Base-by-base conservation (phyloP, 2,797 vertebrate genomes). In the Acanthis flammea region DNA sequence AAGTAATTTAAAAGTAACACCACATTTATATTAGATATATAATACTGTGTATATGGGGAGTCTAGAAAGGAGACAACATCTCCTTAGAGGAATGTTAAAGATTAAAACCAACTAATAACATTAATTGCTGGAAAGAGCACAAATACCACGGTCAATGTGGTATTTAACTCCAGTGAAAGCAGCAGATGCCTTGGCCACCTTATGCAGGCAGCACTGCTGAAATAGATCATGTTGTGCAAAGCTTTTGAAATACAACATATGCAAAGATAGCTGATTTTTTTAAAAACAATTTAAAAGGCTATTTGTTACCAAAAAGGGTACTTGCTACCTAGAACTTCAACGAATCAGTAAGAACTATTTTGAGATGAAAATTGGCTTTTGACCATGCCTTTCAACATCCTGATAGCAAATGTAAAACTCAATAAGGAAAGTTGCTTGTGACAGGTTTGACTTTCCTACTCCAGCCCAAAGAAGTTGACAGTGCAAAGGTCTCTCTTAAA, bases 11-110 rank as follows among this genome's bases (percentile, higher is more conserved):
- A 72, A 84, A 67, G 19, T 77, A 81, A 44, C 15, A 31, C 1
- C 4, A 4, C 1, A 3, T n/a, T 91, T 2, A 0, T 65, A 22
- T 31, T 45, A 42, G 60, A 72, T 76, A 27, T 3, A 60, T 12
- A 44, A 33, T 31, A 21, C 11, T 18, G 19, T 31, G 16, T 44
- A 15, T 45, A 33, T 6, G 12, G 28, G 30, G 7, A 39, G 3
- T 58, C 42, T 72, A 21, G 11, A 50, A 74, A 44, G 44, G 24
- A 61, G 21, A 62, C 44, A 25, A 24, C 30, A 66, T 8, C 14
- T 70, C 30, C 35, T 62, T 21, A 57, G 24, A 45, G 31, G 66
- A 57, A 45, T 8, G 6, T 35, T 73, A 33, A 65, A 44, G 35
- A 50, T 23, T 2, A 4, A 75, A 73, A 76, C 16, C 7, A 19